phyloP scores from a whole-genome alignment of 2,888 invertebrate genomes.

The Scrobipalpa costella region DNA sequence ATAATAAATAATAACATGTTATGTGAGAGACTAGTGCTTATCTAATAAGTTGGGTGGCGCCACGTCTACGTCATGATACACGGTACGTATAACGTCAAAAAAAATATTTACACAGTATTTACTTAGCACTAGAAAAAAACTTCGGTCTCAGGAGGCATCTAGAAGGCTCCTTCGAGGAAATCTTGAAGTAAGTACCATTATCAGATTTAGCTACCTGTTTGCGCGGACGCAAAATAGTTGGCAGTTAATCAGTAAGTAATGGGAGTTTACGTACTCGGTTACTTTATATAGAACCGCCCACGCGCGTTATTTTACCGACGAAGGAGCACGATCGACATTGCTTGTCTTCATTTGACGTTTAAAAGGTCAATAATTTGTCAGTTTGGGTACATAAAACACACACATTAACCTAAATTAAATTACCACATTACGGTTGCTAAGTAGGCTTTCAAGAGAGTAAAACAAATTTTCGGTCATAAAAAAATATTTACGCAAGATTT shows the following conservation, averaged over 20 bases:
- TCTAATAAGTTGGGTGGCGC: slow-evolving; percentile 63
- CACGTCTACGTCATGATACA: slow-evolving; percentile 69
- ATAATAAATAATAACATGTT: slow-evolving; percentile 59
- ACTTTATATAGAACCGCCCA: slow-evolving; percentile 5
- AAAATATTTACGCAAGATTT: too few relatives aligned
- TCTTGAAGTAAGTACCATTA: not conserved
- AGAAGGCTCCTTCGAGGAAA: not conserved
- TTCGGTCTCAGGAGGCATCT: not conserved
- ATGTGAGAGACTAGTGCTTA: slow-evolving; percentile 69
- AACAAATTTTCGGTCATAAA: too few relatives aligned
- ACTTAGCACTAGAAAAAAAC: not conserved
- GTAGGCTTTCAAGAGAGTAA: too few relatives aligned
- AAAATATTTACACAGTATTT: not conserved
- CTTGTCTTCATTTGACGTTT: not conserved
- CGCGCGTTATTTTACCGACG: slow-evolving; percentile 5
- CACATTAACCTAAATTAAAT: not conserved
- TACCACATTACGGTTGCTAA: too few relatives aligned
- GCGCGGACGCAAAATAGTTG: not conserved
- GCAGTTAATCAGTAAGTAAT: slow-evolving; percentile 6
- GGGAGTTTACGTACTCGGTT: not conserved
- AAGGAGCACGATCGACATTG: not conserved
- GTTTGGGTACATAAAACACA: not conserved
- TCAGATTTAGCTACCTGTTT: not conserved
- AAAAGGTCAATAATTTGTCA: not conserved
- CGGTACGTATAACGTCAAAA: slow-evolving; percentile 52